Base-by-base conservation (phyloP, 2,888 invertebrate genomes). In the Phlogophora meticulosa region DNA sequence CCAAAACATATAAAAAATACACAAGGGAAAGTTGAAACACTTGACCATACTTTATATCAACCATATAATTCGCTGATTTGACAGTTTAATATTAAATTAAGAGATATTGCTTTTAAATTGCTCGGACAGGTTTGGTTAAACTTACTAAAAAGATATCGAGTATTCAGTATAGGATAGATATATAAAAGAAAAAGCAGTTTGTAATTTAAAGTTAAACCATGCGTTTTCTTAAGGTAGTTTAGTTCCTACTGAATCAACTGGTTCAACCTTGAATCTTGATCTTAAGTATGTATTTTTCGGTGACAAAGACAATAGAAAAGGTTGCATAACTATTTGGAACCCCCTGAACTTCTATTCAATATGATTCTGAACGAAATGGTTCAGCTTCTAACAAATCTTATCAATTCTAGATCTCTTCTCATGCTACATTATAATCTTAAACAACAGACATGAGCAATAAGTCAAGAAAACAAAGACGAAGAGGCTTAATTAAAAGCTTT, bases 401-500 rank as follows among this genome's bases (percentile, higher is more conserved):
- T 20, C 20, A 43, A 24, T 17, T n/a, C 7, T 4, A 28, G 13
- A 28, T 55, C 2, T 38, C 22, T 36, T 42, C 15, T 11, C 15
- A 20, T 24, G 9, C 17, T 55, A 46, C 38, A 7, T 38, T 55
- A 28, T 42, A 59, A 49, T 36, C 34, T 10, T 43, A 22, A 38
- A 7, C 17, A 43, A 70, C 64, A 73, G 4, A 63, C 22, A 42
- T 28, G 9, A 24, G 34, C 34, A 48, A 68, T 56, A 42, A 68
- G 2, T 51, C 48, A 22, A 53, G 48, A 45, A 24, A 24, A 34
- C 45, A 32, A 51, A 62, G 40, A 64, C 38, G 38, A 56, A 62
- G 9, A 36, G 48, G 20, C 22, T 60, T 76, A 76, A 82, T 82
- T 80, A 68, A 65, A 68, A 57, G 52, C 63, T 80, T 48, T 66